phyloP scores from a whole-genome alignment of 2,113 vertebrate genomes.

The Ranitomeya imitator region DNA sequence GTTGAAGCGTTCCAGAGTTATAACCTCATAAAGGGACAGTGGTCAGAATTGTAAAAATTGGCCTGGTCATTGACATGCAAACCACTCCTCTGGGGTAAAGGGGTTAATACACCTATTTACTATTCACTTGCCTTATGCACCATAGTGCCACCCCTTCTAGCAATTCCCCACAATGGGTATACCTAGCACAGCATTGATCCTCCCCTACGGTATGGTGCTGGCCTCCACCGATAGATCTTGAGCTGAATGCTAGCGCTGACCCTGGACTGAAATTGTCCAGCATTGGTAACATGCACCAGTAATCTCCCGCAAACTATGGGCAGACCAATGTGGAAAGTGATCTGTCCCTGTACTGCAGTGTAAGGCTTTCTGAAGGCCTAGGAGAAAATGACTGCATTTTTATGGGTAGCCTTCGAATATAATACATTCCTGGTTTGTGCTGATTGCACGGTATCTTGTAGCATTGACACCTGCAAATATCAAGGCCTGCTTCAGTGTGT shows the following conservation, averaged over 20 bases:
- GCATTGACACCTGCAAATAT: conserved; percentile 11
- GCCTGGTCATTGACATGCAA: too few relatives aligned
- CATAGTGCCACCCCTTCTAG: too few relatives aligned
- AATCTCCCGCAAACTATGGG: not conserved
- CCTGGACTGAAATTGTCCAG: not conserved
- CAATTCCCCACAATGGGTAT: not conserved
- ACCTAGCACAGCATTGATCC: not conserved
- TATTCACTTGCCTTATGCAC: too few relatives aligned
- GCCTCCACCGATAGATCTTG: not conserved
- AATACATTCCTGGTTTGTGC: not conserved
- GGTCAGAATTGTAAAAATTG: too few relatives aligned
- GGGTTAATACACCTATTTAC: too few relatives aligned
- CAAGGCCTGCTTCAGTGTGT: conserved; percentile 22
- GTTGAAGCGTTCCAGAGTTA: too few relatives aligned
- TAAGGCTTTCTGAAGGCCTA: not conserved
- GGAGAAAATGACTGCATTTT: not conserved
- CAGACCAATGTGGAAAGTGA: not conserved
- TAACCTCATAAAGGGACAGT: too few relatives aligned
- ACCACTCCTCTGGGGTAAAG: too few relatives aligned
- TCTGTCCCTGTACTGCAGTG: not conserved
- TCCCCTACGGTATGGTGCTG: not conserved
- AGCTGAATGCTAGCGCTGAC: not conserved
- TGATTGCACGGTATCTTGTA: too few relatives aligned
- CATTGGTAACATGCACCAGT: not conserved
- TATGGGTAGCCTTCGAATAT: not conserved